Evolutionary conservation across 2,797 vertebrate species (phyloP).

Genomic region (Clarias laeviceps): DNA sequence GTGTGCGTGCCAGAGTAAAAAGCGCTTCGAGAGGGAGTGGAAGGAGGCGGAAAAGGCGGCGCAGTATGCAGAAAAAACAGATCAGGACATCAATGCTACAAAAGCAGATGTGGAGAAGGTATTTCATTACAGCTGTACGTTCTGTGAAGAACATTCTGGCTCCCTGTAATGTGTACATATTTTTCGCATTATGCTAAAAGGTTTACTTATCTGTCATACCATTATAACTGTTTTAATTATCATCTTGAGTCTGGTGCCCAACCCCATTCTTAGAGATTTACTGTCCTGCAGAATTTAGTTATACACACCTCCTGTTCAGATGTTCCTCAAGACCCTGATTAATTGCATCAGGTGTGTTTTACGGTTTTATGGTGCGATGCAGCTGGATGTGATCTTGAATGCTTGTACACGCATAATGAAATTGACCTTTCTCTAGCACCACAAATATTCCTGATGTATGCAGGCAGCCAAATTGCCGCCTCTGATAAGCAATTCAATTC

Average conservation of each 20-base stretch:
- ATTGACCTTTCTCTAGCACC: background rate
- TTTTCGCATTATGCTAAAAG: background rate
- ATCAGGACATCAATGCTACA: conserved; percentile 89
- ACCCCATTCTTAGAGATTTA: background rate
- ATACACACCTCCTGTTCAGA: conserved; percentile 4
- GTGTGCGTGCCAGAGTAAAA: conserved; percentile 78
- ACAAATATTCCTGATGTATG: background rate
- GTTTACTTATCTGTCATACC: background rate
- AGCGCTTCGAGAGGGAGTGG: conserved; percentile 89
- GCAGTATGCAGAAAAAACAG: conserved; percentile 81
- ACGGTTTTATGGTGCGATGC: background rate
- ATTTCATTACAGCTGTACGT: conserved; percentile 15
- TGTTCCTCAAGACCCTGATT: background rate
- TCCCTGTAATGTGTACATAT: background rate
- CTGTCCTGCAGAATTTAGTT: background rate
- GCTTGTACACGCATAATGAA: background rate
- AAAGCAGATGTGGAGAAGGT: conserved; percentile 92
- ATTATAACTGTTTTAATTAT: background rate
- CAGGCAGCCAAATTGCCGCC: background rate
- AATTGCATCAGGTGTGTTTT: background rate
- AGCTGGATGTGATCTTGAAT: background rate
- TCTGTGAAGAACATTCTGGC: background rate
- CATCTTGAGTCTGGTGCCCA: background rate
- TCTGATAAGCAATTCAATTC: background rate
- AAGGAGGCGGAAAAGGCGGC: conserved; percentile 84